Evolutionary conservation across 2,888 invertebrate genomes (phyloP), one percentile per base, ranked within the genome.

Genomic region (Geotrupes spiniger): DNA sequence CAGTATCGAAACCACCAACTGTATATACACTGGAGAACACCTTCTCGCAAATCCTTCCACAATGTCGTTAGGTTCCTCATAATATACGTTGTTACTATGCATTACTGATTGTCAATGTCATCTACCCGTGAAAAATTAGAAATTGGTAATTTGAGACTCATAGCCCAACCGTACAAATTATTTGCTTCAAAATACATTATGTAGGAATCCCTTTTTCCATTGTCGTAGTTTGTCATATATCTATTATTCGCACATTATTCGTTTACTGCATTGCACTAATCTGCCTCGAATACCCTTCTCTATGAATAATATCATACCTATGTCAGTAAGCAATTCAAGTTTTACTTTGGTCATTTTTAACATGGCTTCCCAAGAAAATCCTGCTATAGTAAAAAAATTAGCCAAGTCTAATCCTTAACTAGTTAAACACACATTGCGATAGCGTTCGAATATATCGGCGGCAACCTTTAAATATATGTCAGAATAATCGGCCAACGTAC

Each of bases 221-320:
- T 69, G 14, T 61, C 48, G 0, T n/a, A n/a, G n/a, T n/a, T n/a
- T n/a, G 47, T 42, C 46, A 71, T 56, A 49, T 67, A 70, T 51
- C 59, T 64, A 53, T 71, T 70, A 54, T 69, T 69, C 2, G 67
- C 69, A 47, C 56, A 53, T 2, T 66, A 60, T n/a, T 14, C 63
- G 31, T 31, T 25, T 48, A n/a, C 11, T n/a, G 61, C 58, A 57
- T 5, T 68, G 53, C 10, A 62, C 61, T 1, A 56, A 6, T 1
- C 51, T 53, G 1, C 53, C 53, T 31, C 53, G 11, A 3, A 55
- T 46, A 2, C 49, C 55, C 33, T 33, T 41, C 36, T 56, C 43
- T 16, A 67, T 44, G 53, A 70, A 66, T 17, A 63, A 42, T 37
- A 65, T 14, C 63, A 63, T 68, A 43, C 66, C 62, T n/a, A 65